These are phyloP conservation scores for Sebastes aleutianus DNA, from an alignment of 2,797 vertebrate species.

Conservation along the genomic window DNA sequence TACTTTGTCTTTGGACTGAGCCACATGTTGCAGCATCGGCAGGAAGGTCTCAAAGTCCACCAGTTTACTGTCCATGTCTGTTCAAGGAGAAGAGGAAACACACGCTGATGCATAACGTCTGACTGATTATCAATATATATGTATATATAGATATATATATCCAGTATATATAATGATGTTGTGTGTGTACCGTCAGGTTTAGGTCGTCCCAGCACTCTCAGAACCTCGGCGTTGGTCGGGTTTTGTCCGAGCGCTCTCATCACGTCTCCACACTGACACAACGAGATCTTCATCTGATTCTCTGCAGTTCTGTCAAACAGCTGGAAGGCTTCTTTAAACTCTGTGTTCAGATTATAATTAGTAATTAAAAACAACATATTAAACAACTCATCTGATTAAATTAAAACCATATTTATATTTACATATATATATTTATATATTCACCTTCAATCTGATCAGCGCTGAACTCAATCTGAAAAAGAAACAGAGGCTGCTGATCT, in stretches of 20 bases:
- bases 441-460: not conserved
- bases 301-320: slow-evolving; percentile 84
- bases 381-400: no score
- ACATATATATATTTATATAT: no score
- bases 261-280: slow-evolving; percentile 86
- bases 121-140: not conserved
- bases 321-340: slow-evolving; percentile 82
- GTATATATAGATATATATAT: not conserved
- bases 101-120: no score
- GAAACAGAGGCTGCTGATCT: not conserved
- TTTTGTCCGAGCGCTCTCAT: slow-evolving; percentile 89
- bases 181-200: not conserved
- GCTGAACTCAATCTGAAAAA: not conserved
- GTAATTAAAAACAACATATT: not conserved
- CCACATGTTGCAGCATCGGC: slow-evolving; percentile 29
- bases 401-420: no score
- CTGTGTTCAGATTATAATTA: not conserved
- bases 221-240: slow-evolving; percentile 49
- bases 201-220: not conserved
- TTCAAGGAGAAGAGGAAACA: not conserved
- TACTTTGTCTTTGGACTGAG: slow-evolving; percentile 38
- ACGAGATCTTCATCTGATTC: slow-evolving; percentile 86
- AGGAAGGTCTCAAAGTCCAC: slow-evolving; percentile 47
- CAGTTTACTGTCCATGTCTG: slow-evolving; percentile 32
- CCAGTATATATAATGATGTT: not conserved